Evolutionary conservation across 1,140 invertebrate species (phyloP).

Genomic region (Reticulitermes speratus): DNA sequence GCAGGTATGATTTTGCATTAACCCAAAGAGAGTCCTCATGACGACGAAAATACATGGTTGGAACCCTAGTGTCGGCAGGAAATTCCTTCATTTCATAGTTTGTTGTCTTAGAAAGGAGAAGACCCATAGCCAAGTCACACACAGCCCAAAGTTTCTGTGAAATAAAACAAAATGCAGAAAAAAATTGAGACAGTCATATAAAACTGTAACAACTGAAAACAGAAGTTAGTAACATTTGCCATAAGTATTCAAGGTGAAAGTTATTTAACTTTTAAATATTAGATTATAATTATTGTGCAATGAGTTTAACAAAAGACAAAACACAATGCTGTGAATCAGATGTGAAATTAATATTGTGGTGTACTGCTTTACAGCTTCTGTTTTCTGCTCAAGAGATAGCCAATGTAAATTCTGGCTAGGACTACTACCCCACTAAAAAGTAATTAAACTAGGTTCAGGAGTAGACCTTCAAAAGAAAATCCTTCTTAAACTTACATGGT

Average conservation of each 20-base stretch:
- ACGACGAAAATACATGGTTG: constrained; percentile 81
- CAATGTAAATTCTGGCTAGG: too few species aligned
- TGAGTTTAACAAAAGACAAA: too few species aligned
- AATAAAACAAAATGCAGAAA: constrained; percentile 39
- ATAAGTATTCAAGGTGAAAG: background rate
- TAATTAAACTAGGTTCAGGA: too few species aligned
- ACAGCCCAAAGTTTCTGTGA: constrained; percentile 92
- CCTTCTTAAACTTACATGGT: constrained; percentile 65
- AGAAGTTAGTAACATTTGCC: too few species aligned
- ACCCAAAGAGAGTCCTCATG: constrained; percentile 64
- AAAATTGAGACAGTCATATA: background rate
- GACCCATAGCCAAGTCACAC: constrained; percentile 89
- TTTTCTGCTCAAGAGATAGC: too few species aligned
- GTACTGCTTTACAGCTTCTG: too few species aligned
- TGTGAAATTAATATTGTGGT: too few species aligned
- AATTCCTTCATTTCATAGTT: constrained; percentile 89
- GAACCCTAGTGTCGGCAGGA: constrained; percentile 77
- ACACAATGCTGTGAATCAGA: too few species aligned
- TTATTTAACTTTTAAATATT: background rate
- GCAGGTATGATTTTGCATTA: constrained; percentile 56
- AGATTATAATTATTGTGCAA: background rate
- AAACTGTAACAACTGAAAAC: background rate
- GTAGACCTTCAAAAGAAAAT: too few species aligned
- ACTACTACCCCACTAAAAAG: too few species aligned
- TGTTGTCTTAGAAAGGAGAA: constrained; percentile 82